phyloP scores from a whole-genome alignment of 2,113 vertebrate species.

The Xenopus borealis region DNA sequence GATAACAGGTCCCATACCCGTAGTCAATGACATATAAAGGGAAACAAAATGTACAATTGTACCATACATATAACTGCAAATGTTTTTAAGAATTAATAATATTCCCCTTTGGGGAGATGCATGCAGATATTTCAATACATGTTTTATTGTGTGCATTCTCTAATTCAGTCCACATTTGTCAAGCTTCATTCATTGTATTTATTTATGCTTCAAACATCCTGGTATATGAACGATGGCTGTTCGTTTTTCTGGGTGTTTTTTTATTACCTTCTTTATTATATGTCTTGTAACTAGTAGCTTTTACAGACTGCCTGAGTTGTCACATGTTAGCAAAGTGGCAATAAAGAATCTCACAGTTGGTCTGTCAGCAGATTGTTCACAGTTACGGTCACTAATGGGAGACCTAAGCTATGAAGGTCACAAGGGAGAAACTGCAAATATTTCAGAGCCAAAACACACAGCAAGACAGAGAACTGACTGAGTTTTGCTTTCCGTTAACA shows the following conservation, averaged over 20 bases:
- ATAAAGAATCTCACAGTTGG: constrained; percentile 49
- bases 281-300: constrained; percentile 6
- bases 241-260: not conserved
- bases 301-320: constrained; percentile 22
- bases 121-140: too few relatives aligned
- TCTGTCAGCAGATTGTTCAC: constrained; percentile 40
- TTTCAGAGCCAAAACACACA: constrained; percentile 27
- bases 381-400: constrained; percentile 43
- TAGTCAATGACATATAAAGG: too few relatives aligned
- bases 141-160: too few relatives aligned
- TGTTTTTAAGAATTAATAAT: too few relatives aligned
- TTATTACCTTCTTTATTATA: constrained; percentile 4
- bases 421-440: constrained; percentile 25
- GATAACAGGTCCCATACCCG: too few relatives aligned
- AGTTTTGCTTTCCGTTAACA: constrained; percentile 4
- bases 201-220: constrained; percentile 4
- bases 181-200: not conserved
- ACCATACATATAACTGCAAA: too few relatives aligned
- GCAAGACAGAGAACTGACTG: not conserved
- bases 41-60: too few relatives aligned
- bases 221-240: not conserved
- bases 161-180: too few relatives aligned
- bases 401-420: constrained; percentile 38
- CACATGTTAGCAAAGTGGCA: constrained; percentile 36
- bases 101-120: too few relatives aligned